These are phyloP conservation scores for Atrichornis clamosus DNA, from an alignment of 2,113 vertebrate species.

Conservation along the genomic window DNA sequence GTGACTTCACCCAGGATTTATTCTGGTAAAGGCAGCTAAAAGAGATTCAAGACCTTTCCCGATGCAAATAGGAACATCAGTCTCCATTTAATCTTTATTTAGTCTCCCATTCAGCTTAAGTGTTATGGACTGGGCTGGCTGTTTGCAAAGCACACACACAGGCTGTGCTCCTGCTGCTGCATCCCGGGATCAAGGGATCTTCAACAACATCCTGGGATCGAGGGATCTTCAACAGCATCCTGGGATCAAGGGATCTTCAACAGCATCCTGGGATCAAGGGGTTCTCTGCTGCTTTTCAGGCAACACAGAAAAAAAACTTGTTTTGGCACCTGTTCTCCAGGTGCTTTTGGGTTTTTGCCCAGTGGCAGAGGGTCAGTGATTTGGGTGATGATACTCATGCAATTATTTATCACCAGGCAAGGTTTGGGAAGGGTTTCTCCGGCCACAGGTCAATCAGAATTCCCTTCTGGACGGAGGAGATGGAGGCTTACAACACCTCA, in stretches of 20 bases:
- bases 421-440: not conserved
- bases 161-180: not conserved
- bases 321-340: not conserved
- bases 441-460: accelerated
- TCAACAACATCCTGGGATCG: accelerated
- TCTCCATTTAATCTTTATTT: not conserved
- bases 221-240: not conserved
- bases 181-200: not conserved
- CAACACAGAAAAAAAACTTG: not conserved
- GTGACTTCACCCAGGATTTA: accelerated
- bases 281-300: not conserved
- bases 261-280: not conserved
- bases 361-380: not conserved
- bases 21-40: not conserved
- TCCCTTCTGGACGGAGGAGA: not conserved
- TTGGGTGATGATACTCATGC: not conserved
- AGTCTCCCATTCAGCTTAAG: not conserved
- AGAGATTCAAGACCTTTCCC: not conserved
- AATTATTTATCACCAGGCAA: not conserved
- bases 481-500: not conserved
- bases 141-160: not conserved
- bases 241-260: not conserved
- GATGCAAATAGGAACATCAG: not conserved
- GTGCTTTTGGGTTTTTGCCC: not conserved
- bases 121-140: not conserved